Base-by-base conservation (phyloP, 2,797 vertebrate genomes). In the Bovichtus diacanthus region DNA sequence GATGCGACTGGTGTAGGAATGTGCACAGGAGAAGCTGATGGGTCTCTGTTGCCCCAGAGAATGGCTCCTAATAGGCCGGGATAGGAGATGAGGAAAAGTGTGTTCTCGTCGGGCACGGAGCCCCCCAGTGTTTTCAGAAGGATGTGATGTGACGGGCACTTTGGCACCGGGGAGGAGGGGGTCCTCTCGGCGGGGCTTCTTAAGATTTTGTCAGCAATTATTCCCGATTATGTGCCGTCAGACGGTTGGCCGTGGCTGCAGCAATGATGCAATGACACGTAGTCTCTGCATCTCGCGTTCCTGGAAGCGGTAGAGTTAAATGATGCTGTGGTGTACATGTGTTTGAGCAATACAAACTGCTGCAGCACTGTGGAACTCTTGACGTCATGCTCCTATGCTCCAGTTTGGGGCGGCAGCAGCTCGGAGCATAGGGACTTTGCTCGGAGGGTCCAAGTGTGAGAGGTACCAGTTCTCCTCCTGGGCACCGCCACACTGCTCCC, bases 171-270 rank as follows among this genome's bases (percentile, higher is more conserved):
- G 21, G 9, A 15, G 61, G 46, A 12, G 53, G 19, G 31, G 50
- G 16, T 73, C 19, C 43, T 47, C 82, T 78, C 31, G 34, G 66
- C 18, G 25, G 82, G 71, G 74, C 74, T 65, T 70, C 71, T 59
- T 27, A 39, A 59, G 62, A 80, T 85, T 86, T 84, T 85, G 76
- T 91, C 89, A 88, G 85, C 84, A 89, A 86, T 91, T 89, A 92
- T 89, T 91, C 73, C 79, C 74, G 79, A 76, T 82, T 80, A 85
- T 69, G 75, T 74, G 80, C 68, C 66, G 75, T n/a, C 44, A 80
- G 69, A 44, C 5, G 9, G 75, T 74, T 15, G 55, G 55, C 76
- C 44, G 62, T 61, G 73, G 79, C 80, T 39, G 75, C 18, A 27
- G 78, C 51, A 62, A 46, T 67, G 80, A 78, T 71, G 74, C 81